Conservation (phyloP, 2,888 invertebrate genomes). For the Vanessa cardui region DNA sequence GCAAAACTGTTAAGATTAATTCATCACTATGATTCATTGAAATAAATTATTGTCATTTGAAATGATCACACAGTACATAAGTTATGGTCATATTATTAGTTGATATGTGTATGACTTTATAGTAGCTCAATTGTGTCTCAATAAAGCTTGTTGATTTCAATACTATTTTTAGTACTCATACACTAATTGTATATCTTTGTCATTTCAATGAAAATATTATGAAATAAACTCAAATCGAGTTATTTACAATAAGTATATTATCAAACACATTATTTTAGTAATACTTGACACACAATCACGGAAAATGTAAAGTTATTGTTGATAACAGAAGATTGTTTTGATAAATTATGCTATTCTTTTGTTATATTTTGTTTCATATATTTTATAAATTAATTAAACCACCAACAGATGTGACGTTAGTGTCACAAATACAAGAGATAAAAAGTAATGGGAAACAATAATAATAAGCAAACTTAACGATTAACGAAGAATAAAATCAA, state of each 20-base stretch:
- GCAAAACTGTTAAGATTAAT: neutral
- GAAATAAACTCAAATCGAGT: neutral
- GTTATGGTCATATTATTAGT: neutral
- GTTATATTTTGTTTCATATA: neutral
- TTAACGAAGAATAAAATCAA: slow-evolving; percentile 12
- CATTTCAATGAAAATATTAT: neutral
- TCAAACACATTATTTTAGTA: neutral
- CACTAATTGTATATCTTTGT: neutral
- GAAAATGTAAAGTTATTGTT: neutral
- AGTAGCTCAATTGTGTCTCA: neutral
- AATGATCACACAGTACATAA: neutral
- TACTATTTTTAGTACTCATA: slow-evolving; percentile 2
- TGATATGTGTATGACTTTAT: neutral
- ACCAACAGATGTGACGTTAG: neutral
- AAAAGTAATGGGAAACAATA: neutral
- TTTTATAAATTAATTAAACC: slow-evolving; percentile 4
- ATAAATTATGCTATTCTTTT: slow-evolving; percentile 6
- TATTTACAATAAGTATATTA: neutral
- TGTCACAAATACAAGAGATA: neutral
- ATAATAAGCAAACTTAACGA: neutral
- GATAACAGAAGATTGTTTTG: slow-evolving; percentile 8
- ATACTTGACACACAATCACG: neutral
- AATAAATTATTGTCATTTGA: neutral
- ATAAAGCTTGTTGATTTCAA: slow-evolving; percentile 1
- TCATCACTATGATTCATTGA: neutral